These are phyloP conservation scores for Hirudo medicinalis DNA, from an alignment of 1,140 invertebrate species.

Conservation along the genomic window DNA sequence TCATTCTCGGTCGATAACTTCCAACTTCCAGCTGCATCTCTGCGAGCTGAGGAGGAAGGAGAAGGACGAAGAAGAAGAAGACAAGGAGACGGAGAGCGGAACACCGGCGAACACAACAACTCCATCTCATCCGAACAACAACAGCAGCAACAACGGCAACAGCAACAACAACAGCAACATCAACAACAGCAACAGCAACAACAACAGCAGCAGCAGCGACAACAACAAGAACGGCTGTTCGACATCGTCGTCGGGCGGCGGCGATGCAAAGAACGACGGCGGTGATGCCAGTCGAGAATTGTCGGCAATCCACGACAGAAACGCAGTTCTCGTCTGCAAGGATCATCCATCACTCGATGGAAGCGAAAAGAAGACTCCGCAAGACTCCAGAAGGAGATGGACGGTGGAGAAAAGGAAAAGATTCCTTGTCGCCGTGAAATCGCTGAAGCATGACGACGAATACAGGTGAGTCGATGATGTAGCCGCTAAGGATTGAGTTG, in stretches of 20 bases:
- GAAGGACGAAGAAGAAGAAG: no score
- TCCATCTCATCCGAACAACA: not conserved
- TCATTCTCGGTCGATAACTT: no score
- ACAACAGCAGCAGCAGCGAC: not conserved
- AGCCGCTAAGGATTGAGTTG: no score
- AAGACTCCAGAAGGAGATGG: not conserved
- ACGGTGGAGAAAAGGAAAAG: not conserved
- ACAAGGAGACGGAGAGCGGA: no score
- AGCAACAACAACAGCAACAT: not conserved
- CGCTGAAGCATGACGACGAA: slow-evolving; percentile 55
- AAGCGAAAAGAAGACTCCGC: not conserved
- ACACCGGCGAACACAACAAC: not conserved
- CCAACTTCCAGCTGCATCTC: no score
- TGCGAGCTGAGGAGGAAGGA: no score
- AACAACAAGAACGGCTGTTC: slow-evolving; percentile 3
- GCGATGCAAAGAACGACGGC: no score
- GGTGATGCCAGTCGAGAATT: no score
- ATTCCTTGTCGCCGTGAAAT: slow-evolving; percentile 60
- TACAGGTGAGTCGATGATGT: slow-evolving; percentile 53
- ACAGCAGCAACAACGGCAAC: not conserved
- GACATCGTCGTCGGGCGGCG: no score
- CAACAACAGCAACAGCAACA: slow-evolving; percentile 4
- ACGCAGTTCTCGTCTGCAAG: not conserved
- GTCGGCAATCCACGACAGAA: no score
- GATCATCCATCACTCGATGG: not conserved